phyloP scores from a whole-genome alignment of 2,113 vertebrate genomes.

The Mormyrus lacerda region DNA sequence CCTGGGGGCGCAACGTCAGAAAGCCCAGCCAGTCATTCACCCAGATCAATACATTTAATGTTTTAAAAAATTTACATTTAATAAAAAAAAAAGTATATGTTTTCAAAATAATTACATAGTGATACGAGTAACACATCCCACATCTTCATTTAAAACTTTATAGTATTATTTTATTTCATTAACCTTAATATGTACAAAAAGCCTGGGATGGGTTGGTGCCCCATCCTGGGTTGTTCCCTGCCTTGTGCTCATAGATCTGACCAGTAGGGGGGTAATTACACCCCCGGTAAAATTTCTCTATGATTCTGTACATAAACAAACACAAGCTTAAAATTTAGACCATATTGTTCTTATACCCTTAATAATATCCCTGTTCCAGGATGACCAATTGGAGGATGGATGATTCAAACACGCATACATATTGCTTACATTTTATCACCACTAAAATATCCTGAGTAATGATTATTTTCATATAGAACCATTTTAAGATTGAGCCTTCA shows the following conservation, averaged over 20 bases:
- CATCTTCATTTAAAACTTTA: background rate
- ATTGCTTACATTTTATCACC: background rate
- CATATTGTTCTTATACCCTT: background rate
- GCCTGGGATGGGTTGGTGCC: no score
- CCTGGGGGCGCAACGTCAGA: background rate
- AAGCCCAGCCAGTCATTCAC: background rate
- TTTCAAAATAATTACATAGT: background rate
- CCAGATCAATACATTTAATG: background rate
- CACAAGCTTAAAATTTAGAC: background rate
- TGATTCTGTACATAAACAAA: background rate
- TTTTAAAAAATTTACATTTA: no score
- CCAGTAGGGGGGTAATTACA: background rate
- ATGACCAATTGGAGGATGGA: background rate
- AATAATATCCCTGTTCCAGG: background rate
- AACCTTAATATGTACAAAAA: background rate
- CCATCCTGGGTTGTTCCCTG: background rate
- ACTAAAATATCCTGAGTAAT: background rate
- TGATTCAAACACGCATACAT: background rate
- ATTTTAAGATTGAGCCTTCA: background rate
- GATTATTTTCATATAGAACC: background rate
- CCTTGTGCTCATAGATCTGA: background rate
- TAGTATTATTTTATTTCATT: background rate
- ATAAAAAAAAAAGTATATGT: no score
- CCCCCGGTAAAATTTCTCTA: background rate
- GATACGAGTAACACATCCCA: background rate